Evolutionary conservation across 1,140 invertebrate species (phyloP), one percentile per base, ranked within the genome.

Genomic region (Brachionus koreanus): DNA sequence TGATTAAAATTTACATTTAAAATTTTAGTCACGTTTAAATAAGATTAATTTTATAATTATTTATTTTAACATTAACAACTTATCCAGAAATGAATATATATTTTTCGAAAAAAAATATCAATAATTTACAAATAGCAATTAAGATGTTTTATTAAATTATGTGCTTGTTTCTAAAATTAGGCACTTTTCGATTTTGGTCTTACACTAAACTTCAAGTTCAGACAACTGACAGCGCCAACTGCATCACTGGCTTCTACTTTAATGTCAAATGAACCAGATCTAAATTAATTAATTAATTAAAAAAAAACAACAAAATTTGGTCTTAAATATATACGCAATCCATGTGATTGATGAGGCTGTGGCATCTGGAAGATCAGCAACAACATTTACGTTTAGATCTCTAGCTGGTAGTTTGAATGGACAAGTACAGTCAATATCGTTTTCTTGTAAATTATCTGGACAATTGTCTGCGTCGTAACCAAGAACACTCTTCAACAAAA

Each of bases 281-380:
- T 74, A 29, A 12, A 46, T 12, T 3, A 46, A 46, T 13, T 2
- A 33, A 12, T 65, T n/a, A 37, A 33, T 65, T 33, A 29, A 0
- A 65, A 33, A 29, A 12, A 12, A 29, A 3, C 6, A 33, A 5
- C 6, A 29, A 2, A 72, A 42, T 72, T 42, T n/a, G n/a, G n/a
- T n/a, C 6, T 2, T 39, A 35, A 46, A 46, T 46, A 46, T 6
- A 29, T 74, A 74, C 69, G 13, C 79, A n/a, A 82, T 65, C 37
- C 57, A 82, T 3, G n/a, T 19, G 19, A 65, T 65, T 16, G 79
- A 23, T 23, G 79, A 67, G 23, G 57, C 19, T 10, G 13, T 43
- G 43, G 79, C 79, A 82, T 82, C 79, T n/a, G 79, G 79, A 9
- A 82, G 33, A 82, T 65, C 79, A 29, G 42, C 39, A 35, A 16